Percentiles rank a stretch among this genome's conserved stretches.
Evolutionary conservation across 2,888 invertebrate genomes (phyloP).

Genomic region (Lepeophtheirus nordmannii): DNA sequence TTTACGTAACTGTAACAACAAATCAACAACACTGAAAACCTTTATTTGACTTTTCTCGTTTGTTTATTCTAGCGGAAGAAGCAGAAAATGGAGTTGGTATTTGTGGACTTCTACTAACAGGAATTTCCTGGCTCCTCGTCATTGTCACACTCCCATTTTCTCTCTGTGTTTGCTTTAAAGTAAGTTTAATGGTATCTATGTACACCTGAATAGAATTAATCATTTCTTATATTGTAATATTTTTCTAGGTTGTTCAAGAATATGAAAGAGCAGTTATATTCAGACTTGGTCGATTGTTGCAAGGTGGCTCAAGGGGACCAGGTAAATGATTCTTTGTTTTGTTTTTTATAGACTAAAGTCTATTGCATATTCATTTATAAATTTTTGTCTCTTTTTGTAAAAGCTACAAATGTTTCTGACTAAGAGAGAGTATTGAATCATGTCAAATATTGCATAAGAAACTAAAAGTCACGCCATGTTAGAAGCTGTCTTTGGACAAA

Average conservation of each 20-base stretch:
- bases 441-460: no score
- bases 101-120: conserved; percentile 63
- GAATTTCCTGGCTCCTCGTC: conserved; percentile 64
- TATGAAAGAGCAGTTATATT: conserved; percentile 92
- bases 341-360: no score
- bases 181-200: conserved; percentile 43
- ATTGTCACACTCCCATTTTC: conserved; percentile 76
- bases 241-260: conserved; percentile 70
- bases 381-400: no score
- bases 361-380: no score
- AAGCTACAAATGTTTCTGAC: no score
- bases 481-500: no score
- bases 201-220: no score
- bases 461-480: no score
- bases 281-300: conserved; percentile 66
- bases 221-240: conserved; percentile 40
- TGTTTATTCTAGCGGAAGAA: conserved; percentile 43
- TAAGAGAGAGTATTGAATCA: no score
- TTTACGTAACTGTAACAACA: no score
- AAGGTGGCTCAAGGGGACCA: conserved; percentile 84
- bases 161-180: conserved; percentile 80
- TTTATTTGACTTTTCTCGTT: not conserved
- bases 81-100: conserved; percentile 47
- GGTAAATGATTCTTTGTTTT: conserved; percentile 41
- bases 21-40: no score